phyloP scores from a whole-genome alignment of 2,888 invertebrate species.

The Carpatolechia fugitivella region DNA sequence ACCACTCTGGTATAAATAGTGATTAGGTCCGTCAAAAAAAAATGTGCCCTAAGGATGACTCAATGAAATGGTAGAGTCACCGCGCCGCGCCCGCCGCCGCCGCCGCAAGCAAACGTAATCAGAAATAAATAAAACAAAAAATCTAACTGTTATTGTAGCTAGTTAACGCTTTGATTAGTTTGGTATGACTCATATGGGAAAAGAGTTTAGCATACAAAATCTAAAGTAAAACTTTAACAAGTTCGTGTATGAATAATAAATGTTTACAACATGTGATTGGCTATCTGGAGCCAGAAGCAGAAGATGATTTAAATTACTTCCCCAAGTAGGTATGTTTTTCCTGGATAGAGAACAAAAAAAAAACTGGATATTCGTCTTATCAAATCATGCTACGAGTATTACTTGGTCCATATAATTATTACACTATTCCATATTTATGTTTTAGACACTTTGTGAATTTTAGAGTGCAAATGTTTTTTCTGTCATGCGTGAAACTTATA shows the following conservation, averaged over 20 bases:
- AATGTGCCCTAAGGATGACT: background rate
- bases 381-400: too few relatives aligned
- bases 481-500: too few relatives aligned
- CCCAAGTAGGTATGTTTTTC: background rate
- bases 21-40: too few relatives aligned
- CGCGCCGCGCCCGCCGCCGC: too few relatives aligned
- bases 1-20: too few relatives aligned
- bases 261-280: background rate
- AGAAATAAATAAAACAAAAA: background rate
- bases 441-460: too few relatives aligned
- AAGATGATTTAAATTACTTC: background rate
- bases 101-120: too few relatives aligned
- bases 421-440: too few relatives aligned
- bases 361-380: too few relatives aligned
- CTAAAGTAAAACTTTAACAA: background rate
- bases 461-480: too few relatives aligned
- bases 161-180: conserved; percentile 5
- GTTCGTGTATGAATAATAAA: conserved; percentile 1
- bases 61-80: background rate
- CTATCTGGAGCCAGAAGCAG: background rate
- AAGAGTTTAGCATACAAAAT: background rate
- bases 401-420: too few relatives aligned
- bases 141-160: conserved; percentile 1
- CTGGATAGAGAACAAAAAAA: background rate
- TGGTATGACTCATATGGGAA: background rate